Evolutionary conservation across 2,888 invertebrate genomes (phyloP).

Genomic region (Pyrrhosoma nymphula): DNA sequence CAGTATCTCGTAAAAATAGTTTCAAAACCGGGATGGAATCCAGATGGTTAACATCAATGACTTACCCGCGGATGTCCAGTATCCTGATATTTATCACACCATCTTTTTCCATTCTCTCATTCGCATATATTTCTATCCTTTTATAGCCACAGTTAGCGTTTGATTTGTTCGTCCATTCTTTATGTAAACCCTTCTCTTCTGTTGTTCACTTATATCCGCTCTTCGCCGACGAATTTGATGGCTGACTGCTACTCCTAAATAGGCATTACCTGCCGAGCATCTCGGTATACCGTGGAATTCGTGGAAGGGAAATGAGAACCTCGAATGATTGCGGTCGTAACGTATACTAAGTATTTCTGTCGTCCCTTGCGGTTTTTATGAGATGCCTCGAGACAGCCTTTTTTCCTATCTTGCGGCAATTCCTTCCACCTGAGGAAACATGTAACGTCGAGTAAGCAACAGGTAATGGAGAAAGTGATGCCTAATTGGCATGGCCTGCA

Average conservation of each 20-base stretch:
- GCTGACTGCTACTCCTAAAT: background rate
- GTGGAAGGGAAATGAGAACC: conserved; percentile 12
- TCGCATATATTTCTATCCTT: too few species aligned
- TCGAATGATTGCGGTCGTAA: background rate
- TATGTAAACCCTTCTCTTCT: too few species aligned
- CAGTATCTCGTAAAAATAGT: too few species aligned
- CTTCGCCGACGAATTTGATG: background rate
- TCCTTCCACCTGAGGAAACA: background rate
- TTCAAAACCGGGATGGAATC: too few species aligned
- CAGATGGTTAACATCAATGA: too few species aligned
- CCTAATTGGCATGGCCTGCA: background rate
- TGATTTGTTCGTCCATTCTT: too few species aligned
- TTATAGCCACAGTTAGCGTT: too few species aligned
- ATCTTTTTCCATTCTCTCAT: too few species aligned
- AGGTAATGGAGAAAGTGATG: background rate
- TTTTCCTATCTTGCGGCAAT: background rate
- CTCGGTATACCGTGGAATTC: background rate
- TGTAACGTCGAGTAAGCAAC: background rate
- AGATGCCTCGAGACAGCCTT: background rate
- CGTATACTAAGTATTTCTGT: background rate
- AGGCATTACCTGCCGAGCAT: background rate
- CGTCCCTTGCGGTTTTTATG: conserved; percentile 2
- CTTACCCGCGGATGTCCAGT: too few species aligned
- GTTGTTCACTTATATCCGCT: too few species aligned
- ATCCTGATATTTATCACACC: too few species aligned